phyloP scores from a whole-genome alignment of 1,140 invertebrate species.

The Branchinecta lindahli region DNA sequence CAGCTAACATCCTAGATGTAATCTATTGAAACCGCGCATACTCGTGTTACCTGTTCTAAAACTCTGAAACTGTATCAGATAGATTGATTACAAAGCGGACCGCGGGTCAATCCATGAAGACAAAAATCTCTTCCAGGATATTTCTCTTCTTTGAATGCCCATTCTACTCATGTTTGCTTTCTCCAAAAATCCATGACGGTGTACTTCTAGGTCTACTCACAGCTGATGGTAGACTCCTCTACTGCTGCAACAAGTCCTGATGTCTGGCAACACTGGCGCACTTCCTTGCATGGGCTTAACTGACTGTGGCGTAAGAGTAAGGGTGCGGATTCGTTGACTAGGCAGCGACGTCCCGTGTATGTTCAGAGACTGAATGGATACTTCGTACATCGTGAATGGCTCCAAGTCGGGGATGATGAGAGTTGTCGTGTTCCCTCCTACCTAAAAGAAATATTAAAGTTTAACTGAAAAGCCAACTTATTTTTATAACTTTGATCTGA shows the following conservation, averaged over 20 bases:
- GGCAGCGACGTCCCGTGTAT: slow-evolving; percentile 54
- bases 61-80: too few relatives aligned
- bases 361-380: slow-evolving; percentile 41
- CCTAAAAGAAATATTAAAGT: slow-evolving; percentile 27
- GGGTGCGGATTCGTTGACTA: slow-evolving; percentile 45
- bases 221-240: slow-evolving; percentile 52
- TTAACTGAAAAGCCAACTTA: slow-evolving; percentile 10
- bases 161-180: too few relatives aligned
- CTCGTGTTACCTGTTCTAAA: too few relatives aligned
- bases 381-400: slow-evolving; percentile 65
- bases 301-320: slow-evolving; percentile 43
- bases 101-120: too few relatives aligned
- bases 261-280: slow-evolving; percentile 48
- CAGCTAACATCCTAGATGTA: too few relatives aligned
- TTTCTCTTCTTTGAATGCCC: too few relatives aligned
- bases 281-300: slow-evolving; percentile 30
- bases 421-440: slow-evolving; percentile 39
- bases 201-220: slow-evolving; percentile 23
- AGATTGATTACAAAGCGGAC: too few relatives aligned
- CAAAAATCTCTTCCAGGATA: too few relatives aligned
- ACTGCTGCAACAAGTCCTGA: slow-evolving; percentile 48
- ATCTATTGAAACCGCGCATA: too few relatives aligned
- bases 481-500: too few relatives aligned
- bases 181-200: too few relatives aligned
- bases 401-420: slow-evolving; percentile 41